phyloP scores from a whole-genome alignment of 2,797 vertebrate species.

The Cottoperca gobio region DNA sequence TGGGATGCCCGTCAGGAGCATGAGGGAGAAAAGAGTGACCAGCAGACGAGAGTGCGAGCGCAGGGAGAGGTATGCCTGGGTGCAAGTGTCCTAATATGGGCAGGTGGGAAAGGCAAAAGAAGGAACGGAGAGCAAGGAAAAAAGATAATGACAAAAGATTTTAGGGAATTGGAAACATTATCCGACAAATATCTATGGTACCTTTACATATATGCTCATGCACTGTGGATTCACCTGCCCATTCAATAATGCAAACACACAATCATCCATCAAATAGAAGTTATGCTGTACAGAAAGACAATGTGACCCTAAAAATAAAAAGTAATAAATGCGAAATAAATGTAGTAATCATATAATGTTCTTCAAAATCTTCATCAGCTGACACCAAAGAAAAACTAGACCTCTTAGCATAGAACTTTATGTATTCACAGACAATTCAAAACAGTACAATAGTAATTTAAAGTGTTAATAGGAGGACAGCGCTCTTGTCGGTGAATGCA shows the following conservation, averaged over 20 bases:
- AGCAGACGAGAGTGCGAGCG: constrained; percentile 83
- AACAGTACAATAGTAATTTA: background rate
- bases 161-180: background rate
- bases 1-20: constrained; percentile 86
- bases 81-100: constrained; percentile 79
- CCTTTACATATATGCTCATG: background rate
- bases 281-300: background rate
- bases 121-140: background rate
- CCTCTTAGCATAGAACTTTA: background rate
- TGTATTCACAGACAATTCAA: background rate
- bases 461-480: background rate
- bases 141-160: background rate
- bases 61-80: constrained; percentile 83
- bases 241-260: background rate
- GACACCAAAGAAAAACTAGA: too few species aligned
- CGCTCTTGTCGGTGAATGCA: too few species aligned
- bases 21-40: constrained; percentile 86
- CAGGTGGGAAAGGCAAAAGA: background rate
- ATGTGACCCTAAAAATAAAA: too few species aligned
- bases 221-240: background rate
- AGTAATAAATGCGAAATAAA: background rate
- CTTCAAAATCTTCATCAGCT: too few species aligned
- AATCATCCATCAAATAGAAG: background rate
- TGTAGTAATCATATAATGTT: background rate
- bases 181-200: background rate